Evolutionary conservation across 2,113 vertebrate genomes (phyloP).

Genomic region (Odontesthes bonariensis): DNA sequence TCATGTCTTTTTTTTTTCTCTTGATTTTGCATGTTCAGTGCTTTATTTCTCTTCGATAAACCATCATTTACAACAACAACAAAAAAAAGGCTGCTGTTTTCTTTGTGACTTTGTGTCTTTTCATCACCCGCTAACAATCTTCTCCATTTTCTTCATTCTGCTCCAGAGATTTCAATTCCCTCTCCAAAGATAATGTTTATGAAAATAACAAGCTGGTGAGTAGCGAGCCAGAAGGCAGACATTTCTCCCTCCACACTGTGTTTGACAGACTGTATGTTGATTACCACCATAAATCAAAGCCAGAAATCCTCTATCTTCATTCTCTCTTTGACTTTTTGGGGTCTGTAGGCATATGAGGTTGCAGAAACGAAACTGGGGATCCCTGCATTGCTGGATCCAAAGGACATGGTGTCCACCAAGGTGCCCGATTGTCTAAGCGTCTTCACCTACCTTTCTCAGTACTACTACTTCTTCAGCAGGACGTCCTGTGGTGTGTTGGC

Average conservation of each 20-base stretch:
- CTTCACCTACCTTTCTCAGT: slow-evolving; percentile 90
- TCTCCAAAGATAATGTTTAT: slow-evolving; percentile 89
- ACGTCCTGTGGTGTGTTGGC: slow-evolving; percentile 62
- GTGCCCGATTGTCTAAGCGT: slow-evolving; percentile 88
- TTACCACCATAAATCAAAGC: not conserved
- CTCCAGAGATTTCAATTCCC: slow-evolving; percentile 90
- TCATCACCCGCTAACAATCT: not conserved
- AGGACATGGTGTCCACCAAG: slow-evolving; percentile 87
- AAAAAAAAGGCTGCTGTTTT: not conserved
- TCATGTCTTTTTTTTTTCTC: not conserved
- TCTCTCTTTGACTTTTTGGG: not conserved
- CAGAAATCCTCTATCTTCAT: not conserved
- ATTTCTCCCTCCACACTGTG: not conserved
- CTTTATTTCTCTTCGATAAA: not conserved
- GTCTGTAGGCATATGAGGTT: slow-evolving; percentile 87
- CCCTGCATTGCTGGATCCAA: slow-evolving; percentile 88
- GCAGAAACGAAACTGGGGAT: slow-evolving; percentile 91
- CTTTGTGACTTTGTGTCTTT: not conserved
- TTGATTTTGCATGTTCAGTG: not conserved
- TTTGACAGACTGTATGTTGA: not conserved
- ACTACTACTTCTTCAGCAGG: slow-evolving; percentile 87
- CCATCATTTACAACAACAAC: too few relatives aligned
- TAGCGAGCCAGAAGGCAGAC: slow-evolving; percentile 37
- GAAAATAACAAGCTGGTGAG: slow-evolving; percentile 93
- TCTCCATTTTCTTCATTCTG: slow-evolving; percentile 40